Percentiles rank a stretch among this genome's conserved stretches.
These are phyloP conservation scores for Protodeltote pygarga DNA, from an alignment of 2,888 invertebrate species.

Conservation along the genomic window DNA sequence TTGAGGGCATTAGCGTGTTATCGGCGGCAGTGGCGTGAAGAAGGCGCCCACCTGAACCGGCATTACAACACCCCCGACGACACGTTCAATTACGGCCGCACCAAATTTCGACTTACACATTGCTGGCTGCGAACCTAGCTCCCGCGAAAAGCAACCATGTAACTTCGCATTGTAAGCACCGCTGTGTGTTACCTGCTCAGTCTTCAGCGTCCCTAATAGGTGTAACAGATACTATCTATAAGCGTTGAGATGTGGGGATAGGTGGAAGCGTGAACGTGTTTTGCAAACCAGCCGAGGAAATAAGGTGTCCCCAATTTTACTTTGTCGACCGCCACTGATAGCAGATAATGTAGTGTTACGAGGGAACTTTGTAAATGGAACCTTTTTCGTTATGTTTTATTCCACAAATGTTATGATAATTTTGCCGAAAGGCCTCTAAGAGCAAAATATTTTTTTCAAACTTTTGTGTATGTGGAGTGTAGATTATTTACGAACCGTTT, in stretches of 20 bases:
- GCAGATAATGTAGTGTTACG: constrained; percentile 79
- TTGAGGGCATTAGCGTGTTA: constrained; percentile 87
- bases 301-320: constrained; percentile 85
- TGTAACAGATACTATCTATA: constrained; percentile 85
- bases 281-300: constrained; percentile 84
- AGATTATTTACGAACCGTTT: constrained; percentile 18
- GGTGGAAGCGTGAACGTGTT: constrained; percentile 86
- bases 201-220: constrained; percentile 63
- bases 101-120: constrained; percentile 47
- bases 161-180: constrained; percentile 60
- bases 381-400: constrained; percentile 66
- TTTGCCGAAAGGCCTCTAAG: constrained; percentile 43
- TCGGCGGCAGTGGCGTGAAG: constrained; percentile 83
- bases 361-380: constrained; percentile 70
- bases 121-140: constrained; percentile 39
- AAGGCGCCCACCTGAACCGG: constrained; percentile 82
- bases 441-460: constrained; percentile 37
- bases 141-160: constrained; percentile 4
- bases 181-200: constrained; percentile 12
- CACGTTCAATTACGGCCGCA: constrained; percentile 50
- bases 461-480: constrained; percentile 22
- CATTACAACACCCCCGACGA: constrained; percentile 60
- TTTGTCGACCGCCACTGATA: constrained; percentile 81
- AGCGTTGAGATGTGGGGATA: constrained; percentile 86
- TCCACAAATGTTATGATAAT: constrained; percentile 52